Evolutionary conservation across 2,888 invertebrate species (phyloP).

Genomic region (Meloe dianella): DNA sequence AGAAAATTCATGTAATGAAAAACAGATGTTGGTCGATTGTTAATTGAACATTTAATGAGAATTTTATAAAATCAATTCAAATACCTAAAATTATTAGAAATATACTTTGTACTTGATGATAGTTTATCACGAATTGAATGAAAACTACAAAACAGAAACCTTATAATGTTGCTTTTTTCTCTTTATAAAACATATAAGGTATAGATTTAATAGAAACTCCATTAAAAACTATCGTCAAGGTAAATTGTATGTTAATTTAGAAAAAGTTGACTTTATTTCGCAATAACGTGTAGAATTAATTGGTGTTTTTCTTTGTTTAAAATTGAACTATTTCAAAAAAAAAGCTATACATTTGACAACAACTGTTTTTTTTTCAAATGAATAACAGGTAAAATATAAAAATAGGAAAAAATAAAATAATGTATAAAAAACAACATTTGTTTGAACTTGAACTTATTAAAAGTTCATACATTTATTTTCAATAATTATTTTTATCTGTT

Average conservation of each 20-base stretch:
- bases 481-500: constrained; percentile 19
- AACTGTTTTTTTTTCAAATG: not conserved
- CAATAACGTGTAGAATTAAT: not conserved
- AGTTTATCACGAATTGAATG: not conserved
- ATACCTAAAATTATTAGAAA: not conserved
- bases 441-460: constrained; percentile 29
- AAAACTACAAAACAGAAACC: not conserved
- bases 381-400: not conserved
- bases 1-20: not conserved
- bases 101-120: constrained; percentile 1
- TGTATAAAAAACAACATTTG: constrained; percentile 17
- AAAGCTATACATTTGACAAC: not conserved
- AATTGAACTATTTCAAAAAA: not conserved
- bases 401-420: not conserved
- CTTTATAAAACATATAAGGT: constrained; percentile 1
- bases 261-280: not conserved
- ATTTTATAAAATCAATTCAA: not conserved
- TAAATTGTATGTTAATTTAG: constrained; percentile 6
- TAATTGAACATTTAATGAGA: not conserved
- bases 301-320: not conserved
- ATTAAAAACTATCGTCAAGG: not conserved
- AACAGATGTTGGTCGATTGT: not conserved
- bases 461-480: constrained; percentile 21
- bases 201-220: not conserved
- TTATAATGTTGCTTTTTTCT: not conserved